Conservation (phyloP, 2,888 invertebrate species). For the Isoperla grammatica region DNA sequence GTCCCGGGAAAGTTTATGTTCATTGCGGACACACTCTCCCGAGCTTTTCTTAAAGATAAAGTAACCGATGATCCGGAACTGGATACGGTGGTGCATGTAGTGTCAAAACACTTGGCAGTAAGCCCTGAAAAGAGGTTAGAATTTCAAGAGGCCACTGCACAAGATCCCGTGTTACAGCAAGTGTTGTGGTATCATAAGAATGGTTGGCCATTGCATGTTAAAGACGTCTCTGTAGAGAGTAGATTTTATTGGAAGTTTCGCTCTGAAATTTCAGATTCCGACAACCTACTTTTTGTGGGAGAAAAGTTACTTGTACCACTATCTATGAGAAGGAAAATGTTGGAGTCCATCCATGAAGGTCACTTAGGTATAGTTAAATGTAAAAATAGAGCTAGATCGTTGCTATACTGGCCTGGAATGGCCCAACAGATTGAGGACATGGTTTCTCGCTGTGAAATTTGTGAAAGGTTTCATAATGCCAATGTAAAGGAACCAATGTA, state of each 20-base stretch:
- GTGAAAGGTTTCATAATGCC: constrained; percentile 9
- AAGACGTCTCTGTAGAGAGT: neutral
- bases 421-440: neutral
- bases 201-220: constrained; percentile 13
- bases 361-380: constrained; percentile 16
- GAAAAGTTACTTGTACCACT: neutral
- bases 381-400: constrained; percentile 1
- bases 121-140: no score
- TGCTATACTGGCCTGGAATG: constrained; percentile 16
- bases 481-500: constrained; percentile 32
- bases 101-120: constrained; percentile 9
- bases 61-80: constrained; percentile 15
- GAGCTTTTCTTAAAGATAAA: neutral
- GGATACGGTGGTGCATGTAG: constrained; percentile 6
- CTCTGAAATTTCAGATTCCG: neutral
- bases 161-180: neutral
- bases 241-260: neutral
- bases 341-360: constrained; percentile 10
- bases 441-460: constrained; percentile 13
- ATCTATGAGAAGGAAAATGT: neutral
- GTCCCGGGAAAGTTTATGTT: constrained; percentile 8
- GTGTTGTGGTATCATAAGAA: neutral
- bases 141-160: no score
- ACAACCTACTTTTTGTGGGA: constrained; percentile 7
- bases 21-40: constrained; percentile 12